Conservation (phyloP, 2,113 vertebrate species). For the Physeter macrocephalus region DNA sequence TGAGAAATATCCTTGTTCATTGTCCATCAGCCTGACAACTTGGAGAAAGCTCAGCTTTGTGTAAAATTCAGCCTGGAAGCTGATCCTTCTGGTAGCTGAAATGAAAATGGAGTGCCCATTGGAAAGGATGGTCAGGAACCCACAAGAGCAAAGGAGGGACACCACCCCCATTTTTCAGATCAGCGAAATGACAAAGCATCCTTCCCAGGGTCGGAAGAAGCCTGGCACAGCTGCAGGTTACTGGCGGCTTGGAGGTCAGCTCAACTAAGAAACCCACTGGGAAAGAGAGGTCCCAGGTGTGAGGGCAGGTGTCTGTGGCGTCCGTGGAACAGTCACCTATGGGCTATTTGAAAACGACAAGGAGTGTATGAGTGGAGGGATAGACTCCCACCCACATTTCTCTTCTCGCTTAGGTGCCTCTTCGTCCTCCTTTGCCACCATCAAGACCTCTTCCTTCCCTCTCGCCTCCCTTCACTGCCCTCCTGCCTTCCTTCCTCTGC, state of each 20-base stretch:
- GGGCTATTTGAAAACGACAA: neutral
- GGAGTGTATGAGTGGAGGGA: neutral
- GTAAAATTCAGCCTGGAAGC: neutral
- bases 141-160: neutral
- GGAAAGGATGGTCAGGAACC: neutral
- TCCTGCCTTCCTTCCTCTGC: neutral
- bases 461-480: neutral
- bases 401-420: neutral
- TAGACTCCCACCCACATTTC: neutral
- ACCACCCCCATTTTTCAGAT: neutral
- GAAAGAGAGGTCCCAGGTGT: neutral
- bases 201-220: neutral
- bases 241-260: neutral
- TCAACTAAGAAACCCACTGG: neutral
- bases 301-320: neutral
- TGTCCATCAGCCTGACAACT: neutral
- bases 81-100: neutral
- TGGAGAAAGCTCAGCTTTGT: neutral
- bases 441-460: neutral
- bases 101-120: neutral
- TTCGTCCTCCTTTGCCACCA: accelerated
- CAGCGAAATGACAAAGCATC: neutral
- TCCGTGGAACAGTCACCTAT: neutral
- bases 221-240: neutral
- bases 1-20: neutral